Conservation (phyloP, 2,797 vertebrate species). For the Oryzias sinensis region DNA sequence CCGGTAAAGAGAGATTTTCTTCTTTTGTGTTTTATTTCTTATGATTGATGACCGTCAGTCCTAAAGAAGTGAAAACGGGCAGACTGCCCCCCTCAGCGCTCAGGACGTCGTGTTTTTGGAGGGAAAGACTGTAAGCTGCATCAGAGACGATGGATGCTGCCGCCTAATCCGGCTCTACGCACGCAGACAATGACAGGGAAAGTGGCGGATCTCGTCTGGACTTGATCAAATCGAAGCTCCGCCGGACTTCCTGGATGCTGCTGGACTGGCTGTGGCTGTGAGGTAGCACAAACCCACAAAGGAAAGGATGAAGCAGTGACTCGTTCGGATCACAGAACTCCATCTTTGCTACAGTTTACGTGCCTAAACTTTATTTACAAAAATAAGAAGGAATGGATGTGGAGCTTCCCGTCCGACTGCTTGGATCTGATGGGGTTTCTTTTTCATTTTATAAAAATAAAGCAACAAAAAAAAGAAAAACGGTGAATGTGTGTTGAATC, state of each 20-base stretch:
- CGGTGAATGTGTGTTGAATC: too few relatives aligned
- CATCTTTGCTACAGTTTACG: constrained; percentile 73
- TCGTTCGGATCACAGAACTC: constrained; percentile 58
- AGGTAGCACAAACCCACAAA: constrained; percentile 61
- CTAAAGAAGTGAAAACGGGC: not conserved
- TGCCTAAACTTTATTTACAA: constrained; percentile 50
- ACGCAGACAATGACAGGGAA: not conserved
- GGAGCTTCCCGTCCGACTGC: constrained; percentile 24
- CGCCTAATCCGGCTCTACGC: constrained; percentile 5
- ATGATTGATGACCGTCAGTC: not conserved
- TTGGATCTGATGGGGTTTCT: constrained; percentile 17
- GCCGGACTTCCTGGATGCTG: constrained; percentile 12
- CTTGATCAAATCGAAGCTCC: not conserved
- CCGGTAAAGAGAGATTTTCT: constrained; percentile 61
- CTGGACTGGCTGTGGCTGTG: constrained; percentile 50
- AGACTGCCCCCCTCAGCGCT: not conserved
- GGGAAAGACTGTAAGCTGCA: not conserved
- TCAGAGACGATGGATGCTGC: not conserved
- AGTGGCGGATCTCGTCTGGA: not conserved
- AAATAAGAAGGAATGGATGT: constrained; percentile 29
- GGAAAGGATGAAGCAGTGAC: constrained; percentile 16
- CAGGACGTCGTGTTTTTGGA: not conserved
- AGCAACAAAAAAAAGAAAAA: too few relatives aligned
- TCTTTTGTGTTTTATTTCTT: constrained; percentile 2
- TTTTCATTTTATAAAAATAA: not conserved